Base-by-base conservation (phyloP, 2,113 vertebrate species). In the Otolemur garnettii region DNA sequence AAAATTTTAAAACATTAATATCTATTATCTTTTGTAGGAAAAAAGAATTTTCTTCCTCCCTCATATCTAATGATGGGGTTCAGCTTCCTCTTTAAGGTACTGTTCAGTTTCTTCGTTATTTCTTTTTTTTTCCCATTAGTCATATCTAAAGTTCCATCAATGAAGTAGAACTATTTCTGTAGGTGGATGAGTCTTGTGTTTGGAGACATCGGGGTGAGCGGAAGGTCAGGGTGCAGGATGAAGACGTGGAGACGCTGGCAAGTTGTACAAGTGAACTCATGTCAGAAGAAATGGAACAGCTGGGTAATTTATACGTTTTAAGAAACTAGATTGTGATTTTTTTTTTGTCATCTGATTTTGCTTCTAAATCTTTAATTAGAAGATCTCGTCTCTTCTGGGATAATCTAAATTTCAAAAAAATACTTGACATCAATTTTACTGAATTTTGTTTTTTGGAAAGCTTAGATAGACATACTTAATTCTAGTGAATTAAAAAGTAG, bases 41-140 rank as follows among this genome's bases (percentile, higher is more conserved):
- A 99, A 98, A 99, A 99, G 98, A 99, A 99, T 98, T 99, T 99
- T 45, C 98, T 99, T 90, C 99, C 99, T 7, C 99, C 99, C 5
- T 99, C 99, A 0, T 99, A 99, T 97, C 98, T 99, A 97, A 99
- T 99, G 98, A 99, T 99, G 99, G 99, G 99, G 13, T 99, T 99
- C 79, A 99, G 99, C 94, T 99, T 99, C 98, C 98, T 99, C 72
- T 99, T 99, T 84, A 99, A 99, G 99, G 99, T 99, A 98, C 97
- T 91, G 68, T 96, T 97, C 59, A 95, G 64, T 78, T 84, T 75
- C 17, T 95, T 83, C 14, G 28, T 92, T 81, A 19, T 11, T 53
- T 91, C 57, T 87, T 81, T 71, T 75, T 71, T 62, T 88, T 87
- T 88, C 85, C 87, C 78, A 45, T 83, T 84, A 90, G 45, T 74